Evolutionary conservation across 1,140 invertebrate species (phyloP).

Genomic region (Dinoponera quadriceps): DNA sequence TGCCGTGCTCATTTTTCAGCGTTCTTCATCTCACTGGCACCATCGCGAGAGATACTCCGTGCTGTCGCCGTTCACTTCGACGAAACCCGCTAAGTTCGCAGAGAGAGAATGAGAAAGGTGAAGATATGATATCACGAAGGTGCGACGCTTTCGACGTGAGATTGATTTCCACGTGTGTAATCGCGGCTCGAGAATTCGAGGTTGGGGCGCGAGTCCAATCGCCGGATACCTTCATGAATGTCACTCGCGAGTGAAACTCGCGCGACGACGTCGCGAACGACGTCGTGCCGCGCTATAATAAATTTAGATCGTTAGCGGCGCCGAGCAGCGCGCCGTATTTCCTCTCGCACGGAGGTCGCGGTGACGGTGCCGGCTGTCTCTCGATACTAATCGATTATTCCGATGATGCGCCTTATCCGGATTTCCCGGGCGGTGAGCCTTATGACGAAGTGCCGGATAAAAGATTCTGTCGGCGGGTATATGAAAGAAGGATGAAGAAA

Average conservation of each 20-base stretch:
- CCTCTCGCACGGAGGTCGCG: not conserved
- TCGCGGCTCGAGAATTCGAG: too few species aligned
- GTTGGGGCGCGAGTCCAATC: too few species aligned
- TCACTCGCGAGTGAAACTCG: too few species aligned
- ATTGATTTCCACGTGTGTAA: too few species aligned
- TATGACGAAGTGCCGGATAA: conserved; percentile 66
- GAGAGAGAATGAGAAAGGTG: not conserved
- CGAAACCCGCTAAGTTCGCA: not conserved
- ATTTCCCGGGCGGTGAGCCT: conserved; percentile 25
- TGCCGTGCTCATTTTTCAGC: too few species aligned
- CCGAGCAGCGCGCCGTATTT: conserved; percentile 44
- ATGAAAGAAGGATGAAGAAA: conserved; percentile 72
- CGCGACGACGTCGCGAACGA: not conserved
- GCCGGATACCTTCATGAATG: too few species aligned
- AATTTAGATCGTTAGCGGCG: conserved; percentile 37
- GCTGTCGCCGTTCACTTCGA: not conserved
- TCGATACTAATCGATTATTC: conserved; percentile 63
- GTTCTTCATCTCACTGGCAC: conserved; percentile 6
- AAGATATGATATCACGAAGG: too few species aligned
- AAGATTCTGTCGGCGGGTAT: conserved; percentile 50
- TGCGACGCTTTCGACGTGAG: too few species aligned
- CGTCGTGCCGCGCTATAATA: conserved; percentile 1
- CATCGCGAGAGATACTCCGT: not conserved
- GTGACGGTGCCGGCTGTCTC: conserved; percentile 21
- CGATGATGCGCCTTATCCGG: conserved; percentile 59